Base-by-base conservation (phyloP, 2,888 invertebrate genomes). In the Poecilobothrus nobilitatus region DNA sequence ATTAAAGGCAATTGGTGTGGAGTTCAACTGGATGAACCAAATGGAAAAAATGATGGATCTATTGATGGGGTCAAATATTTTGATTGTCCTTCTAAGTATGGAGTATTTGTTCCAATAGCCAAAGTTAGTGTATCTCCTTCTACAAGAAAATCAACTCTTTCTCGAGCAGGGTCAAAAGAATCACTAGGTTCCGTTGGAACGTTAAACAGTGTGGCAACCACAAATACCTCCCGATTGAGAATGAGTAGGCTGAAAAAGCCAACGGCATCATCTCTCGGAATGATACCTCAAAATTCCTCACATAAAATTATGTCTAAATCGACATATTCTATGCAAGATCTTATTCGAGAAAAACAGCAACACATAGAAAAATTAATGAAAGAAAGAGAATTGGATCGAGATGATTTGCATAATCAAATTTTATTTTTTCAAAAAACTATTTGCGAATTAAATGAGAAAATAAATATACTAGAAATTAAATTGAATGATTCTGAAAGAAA, bases 31-130 rank as follows among this genome's bases (percentile, higher is more conserved):
- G 96, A 97, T 79, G 95, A 96, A 73, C 90, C 94, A 1, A 83
- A 91, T 70, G 98, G 98, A 68, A 97, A 97, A 83, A 97, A 98
- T 81, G 96, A 98, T 78, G 97, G 98, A 70, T 89, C 93, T 67
- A 95, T 97, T 44, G 92, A 90, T 73, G 96, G 94, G 68, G 91
- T 90, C 82, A 91, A 97, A 83, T 98, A 98, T 84, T 98, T 98
- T 84, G 90, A 92, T 74, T 98, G 97, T 81, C 87, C 89, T 72
- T 90, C 92, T 62, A 90, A 92, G 78, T 92, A 91, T 83, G 98
- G 98, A 2, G 85, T 98, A 71, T 98, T 98, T 83, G 95, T 96
- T 33, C 96, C 97, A 2, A 84, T 91, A 69, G 88, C 91, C 76
- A 97, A 97, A 85, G 93, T 97, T 72, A 89, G 91, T 75, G 88